Base-by-base conservation (phyloP, 2,797 vertebrate species). In the Clarias pachynema region DNA sequence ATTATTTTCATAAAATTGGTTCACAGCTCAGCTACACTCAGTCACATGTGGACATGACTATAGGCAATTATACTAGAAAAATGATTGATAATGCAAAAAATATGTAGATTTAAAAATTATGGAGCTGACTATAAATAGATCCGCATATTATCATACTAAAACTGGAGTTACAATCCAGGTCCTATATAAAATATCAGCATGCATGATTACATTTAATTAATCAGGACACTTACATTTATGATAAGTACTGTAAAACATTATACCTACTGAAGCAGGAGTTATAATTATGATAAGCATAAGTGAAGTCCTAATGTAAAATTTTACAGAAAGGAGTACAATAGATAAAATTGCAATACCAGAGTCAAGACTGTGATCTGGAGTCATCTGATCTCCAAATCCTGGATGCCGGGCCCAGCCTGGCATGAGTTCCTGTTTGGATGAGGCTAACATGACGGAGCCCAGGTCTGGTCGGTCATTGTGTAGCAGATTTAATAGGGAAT, bases 401-500 rank as follows among this genome's bases (percentile, higher is more conserved):
- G 94, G 91, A 15, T 93, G 91, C 31, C 93, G 80, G 31, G 88
- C 87, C 95, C 95, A 96, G 90, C 93, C 81, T 65, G 94, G 86
- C 75, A 91, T 91, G 34, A 92, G 84, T 1, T 96, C 94, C 24
- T 96, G 93, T 91, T 96, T 97, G 81, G 94, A 92, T 60, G 90
- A 59, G 74, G 94, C 92, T 87, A 95, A 92, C 88, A 95, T 91
- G 89, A 91, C 90, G 29, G 93, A 90, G 62, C 86, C 91, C 73
- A 92, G 87, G 20, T 95, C 91, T 9, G 92, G 91, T 34, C 93
- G 93, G 79, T 98, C 97, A 40, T 91, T 95, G n/a, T 97, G 96
- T 88, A 97, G 92, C 10, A 97, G 94, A 86, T 95, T 96, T 83
- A 97, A 94, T 40, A 98, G 91, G 81, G 97, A 96, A 22, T 92